Conservation (phyloP, 2,797 vertebrate species). For the Cyprinella venusta region DNA sequence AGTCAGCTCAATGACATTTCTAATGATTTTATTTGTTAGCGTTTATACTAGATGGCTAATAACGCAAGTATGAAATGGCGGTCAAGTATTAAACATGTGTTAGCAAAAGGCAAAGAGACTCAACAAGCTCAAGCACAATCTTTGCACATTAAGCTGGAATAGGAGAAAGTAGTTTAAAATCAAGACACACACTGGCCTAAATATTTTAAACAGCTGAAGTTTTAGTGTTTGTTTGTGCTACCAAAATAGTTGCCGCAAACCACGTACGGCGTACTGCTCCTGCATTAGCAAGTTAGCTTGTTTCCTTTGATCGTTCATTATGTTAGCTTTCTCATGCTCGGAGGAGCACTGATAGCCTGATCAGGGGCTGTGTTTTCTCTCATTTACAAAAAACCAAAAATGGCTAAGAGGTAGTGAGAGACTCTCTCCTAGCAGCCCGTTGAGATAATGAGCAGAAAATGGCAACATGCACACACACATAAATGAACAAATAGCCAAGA, state of each 20-base stretch:
- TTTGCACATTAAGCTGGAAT: neutral
- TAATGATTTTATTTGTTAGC: neutral
- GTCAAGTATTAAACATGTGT: neutral
- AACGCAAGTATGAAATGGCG: no score
- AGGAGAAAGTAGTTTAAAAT: neutral
- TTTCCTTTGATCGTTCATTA: conserved; percentile 42
- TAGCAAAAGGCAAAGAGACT: neutral
- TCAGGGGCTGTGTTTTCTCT: conserved; percentile 16
- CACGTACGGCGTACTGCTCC: neutral
- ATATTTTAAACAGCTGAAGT: neutral
- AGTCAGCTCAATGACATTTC: neutral
- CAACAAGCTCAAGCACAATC: neutral
- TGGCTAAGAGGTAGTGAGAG: conserved; percentile 3
- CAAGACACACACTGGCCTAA: neutral
- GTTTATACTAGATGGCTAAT: no score
- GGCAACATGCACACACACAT: conserved; percentile 4
- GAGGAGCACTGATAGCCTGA: conserved; percentile 10
- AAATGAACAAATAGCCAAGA: conserved; percentile 33
- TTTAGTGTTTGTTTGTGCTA: conserved; percentile 12
- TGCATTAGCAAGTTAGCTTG: conserved; percentile 24
- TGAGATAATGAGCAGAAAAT: conserved; percentile 52
- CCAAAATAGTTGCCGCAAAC: neutral
- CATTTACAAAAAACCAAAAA: conserved; percentile 51
- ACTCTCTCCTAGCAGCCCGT: conserved; percentile 9
- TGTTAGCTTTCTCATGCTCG: conserved; percentile 10